Evolutionary conservation across 2,113 vertebrate genomes (phyloP).

Genomic region (Rhinolophus ferrumequinum): DNA sequence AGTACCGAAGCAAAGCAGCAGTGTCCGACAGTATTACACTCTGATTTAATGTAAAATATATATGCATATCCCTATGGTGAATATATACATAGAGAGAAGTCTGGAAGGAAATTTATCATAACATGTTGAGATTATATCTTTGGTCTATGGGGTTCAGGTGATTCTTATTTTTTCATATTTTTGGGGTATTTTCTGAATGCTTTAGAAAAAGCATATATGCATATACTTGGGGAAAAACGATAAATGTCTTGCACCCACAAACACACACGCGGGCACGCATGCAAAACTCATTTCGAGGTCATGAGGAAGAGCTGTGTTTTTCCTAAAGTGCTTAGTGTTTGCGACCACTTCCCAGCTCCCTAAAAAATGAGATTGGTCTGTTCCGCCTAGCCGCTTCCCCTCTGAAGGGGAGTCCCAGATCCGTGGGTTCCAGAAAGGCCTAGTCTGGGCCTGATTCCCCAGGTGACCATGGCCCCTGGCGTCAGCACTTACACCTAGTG

Average conservation of each 20-base stretch:
- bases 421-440: background rate
- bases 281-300: background rate
- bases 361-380: background rate
- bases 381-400: background rate
- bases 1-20: background rate
- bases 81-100: slow-evolving; percentile 9
- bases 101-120: slow-evolving; percentile 23
- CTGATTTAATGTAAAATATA: slow-evolving; percentile 9
- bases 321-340: background rate
- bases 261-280: background rate
- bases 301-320: background rate
- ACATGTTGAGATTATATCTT: background rate
- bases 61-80: background rate
- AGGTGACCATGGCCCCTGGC: background rate
- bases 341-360: background rate
- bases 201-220: slow-evolving; percentile 52
- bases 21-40: background rate
- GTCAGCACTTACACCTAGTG: background rate
- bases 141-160: background rate
- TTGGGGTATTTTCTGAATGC: background rate
- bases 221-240: slow-evolving; percentile 6
- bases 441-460: background rate
- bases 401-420: background rate
- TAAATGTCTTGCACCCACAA: background rate
- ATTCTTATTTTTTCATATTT: background rate